phyloP scores from a whole-genome alignment of 2,797 vertebrate species.

The Neopelma chrysocephalum region DNA sequence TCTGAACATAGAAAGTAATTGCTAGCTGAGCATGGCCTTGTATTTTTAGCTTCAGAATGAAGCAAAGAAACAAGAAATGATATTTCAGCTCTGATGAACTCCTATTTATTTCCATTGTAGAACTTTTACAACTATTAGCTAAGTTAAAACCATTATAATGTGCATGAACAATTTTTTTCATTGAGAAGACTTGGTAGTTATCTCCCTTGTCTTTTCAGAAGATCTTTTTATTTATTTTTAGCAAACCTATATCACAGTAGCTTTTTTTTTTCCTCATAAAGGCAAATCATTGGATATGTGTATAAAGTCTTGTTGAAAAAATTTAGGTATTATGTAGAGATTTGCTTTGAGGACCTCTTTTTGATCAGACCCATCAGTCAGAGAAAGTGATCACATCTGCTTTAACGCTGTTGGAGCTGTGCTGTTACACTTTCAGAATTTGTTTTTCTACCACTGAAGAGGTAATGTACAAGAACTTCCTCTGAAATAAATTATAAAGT shows the following conservation, averaged over 20 bases:
- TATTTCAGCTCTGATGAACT: not conserved
- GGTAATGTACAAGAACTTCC: not conserved
- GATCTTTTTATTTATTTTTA: not conserved
- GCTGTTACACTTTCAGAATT: not conserved
- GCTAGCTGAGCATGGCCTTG: not conserved
- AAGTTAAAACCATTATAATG: not conserved
- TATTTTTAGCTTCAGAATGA: constrained; percentile 22
- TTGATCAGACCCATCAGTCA: not conserved
- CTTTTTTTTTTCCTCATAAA: not conserved
- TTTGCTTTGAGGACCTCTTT: not conserved
- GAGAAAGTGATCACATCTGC: accelerated
- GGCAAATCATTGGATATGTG: not conserved
- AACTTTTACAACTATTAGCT: not conserved
- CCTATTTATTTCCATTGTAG: not conserved
- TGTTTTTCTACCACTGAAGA: not conserved
- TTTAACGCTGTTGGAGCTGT: not conserved
- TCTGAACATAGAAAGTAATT: constrained; percentile 27
- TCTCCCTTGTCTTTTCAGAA: not conserved
- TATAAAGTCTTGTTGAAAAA: not conserved
- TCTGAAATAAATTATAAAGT: not conserved
- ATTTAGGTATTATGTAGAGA: not conserved
- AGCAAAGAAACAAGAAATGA: not conserved
- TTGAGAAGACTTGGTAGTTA: not conserved
- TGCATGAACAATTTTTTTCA: not conserved
- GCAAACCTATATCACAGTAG: not conserved